phyloP scores from a whole-genome alignment of 1,140 invertebrate genomes.

The Bombus soroeensis region DNA sequence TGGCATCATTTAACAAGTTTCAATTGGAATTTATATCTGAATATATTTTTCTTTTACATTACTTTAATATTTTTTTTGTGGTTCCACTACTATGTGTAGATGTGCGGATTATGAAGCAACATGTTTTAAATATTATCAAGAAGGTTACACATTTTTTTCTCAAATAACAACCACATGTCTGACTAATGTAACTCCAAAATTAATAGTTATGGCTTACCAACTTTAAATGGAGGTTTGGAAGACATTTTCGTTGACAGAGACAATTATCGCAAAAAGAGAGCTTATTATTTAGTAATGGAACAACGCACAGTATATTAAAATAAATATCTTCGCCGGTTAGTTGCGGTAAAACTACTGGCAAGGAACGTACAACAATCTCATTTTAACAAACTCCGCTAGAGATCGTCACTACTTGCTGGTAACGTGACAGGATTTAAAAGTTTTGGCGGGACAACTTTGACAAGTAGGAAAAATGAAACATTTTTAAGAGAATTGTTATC shows the following conservation, averaged over 20 bases:
- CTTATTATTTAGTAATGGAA: neutral
- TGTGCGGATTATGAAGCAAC: neutral
- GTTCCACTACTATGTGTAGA: neutral
- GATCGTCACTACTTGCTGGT: neutral
- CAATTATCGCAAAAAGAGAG: neutral
- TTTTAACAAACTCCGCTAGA: slow-evolving; percentile 1
- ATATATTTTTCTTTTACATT: neutral
- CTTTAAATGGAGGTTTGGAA: slow-evolving; percentile 74
- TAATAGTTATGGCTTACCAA: slow-evolving; percentile 71
- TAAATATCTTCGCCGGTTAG: neutral
- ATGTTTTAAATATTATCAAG: neutral
- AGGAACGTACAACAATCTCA: neutral
- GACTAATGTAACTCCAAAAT: neutral
- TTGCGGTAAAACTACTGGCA: neutral
- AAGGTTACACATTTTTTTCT: neutral
- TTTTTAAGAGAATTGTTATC: too few relatives aligned
- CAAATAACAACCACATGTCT: slow-evolving; percentile 28
- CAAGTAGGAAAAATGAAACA: too few relatives aligned
- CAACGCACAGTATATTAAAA: neutral
- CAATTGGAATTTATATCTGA: neutral
- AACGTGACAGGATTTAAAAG: neutral
- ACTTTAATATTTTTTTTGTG: neutral
- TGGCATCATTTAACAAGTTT: neutral
- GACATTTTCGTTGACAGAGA: slow-evolving; percentile 57
- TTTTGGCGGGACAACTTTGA: neutral